Conservation (phyloP, 53 echinoderm and acorn worm species). For the Stichopus horrens region DNA sequence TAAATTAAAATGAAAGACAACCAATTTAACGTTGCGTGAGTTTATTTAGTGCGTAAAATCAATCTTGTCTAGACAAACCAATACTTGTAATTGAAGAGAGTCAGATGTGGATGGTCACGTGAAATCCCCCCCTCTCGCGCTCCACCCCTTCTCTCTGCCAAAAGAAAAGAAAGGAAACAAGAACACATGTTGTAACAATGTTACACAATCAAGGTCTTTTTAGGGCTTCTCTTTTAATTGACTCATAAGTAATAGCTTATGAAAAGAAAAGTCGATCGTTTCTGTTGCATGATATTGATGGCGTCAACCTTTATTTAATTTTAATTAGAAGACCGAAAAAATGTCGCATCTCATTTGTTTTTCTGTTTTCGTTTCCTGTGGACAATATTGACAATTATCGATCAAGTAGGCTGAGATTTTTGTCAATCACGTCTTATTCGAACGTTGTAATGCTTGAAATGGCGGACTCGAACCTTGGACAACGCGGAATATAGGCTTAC, state of each 20-base stretch:
- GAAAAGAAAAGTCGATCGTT: background rate
- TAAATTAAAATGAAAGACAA: constrained; percentile 27
- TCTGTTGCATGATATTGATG: background rate
- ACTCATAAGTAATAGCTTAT: background rate
- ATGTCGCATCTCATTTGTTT: background rate
- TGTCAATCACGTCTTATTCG: no score
- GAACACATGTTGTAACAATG: background rate
- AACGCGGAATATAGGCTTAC: no score
- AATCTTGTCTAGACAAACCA: constrained; percentile 35
- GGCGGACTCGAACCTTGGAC: no score
- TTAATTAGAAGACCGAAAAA: background rate
- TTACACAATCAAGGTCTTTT: background rate
- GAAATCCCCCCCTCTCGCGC: no score
- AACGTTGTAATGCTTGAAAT: no score
- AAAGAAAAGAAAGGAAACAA: no score
- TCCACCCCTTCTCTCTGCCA: no score
- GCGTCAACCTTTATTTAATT: background rate
- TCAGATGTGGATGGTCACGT: background rate
- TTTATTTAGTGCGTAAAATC: constrained; percentile 38
- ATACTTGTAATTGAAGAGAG: constrained; percentile 12
- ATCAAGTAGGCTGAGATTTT: no score
- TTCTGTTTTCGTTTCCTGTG: background rate
- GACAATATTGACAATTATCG: no score
- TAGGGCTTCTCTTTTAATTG: background rate
- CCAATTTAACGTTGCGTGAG: background rate